Base-by-base conservation (phyloP, 2,113 vertebrate genomes). In the Osmerus mordax region DNA sequence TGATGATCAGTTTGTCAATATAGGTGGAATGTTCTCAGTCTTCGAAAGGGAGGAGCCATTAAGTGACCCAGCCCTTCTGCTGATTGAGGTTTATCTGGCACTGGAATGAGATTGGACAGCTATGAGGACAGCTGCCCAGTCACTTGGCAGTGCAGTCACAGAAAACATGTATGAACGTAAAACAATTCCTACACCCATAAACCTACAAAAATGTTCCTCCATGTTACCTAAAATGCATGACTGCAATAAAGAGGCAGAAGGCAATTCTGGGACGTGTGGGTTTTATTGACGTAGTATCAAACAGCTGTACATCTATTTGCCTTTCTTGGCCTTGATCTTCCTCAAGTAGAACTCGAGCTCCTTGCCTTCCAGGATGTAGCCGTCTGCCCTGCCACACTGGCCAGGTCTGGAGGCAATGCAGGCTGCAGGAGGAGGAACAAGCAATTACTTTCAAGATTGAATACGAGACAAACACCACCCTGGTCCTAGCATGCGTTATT, bases 251-350 rank as follows among this genome's bases (percentile, higher is more conserved):
- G 2, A 23, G 51, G 75, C 29, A 79, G 25, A 6, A 78, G 6
- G 65, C 63, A 36, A 23, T 12, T 73, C 41, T 80, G 78, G 79
- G 78, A 78, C 36, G 14, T 77, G 76, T 73, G 28, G 68, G 73
- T 87, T 92, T 93, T 92, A 90, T 93, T 90, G 86, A 71, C 62
- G 79, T 80, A 8, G 28, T 86, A 91, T 91, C 87, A 92, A 92
- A 92, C 82, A 79, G 87, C 87, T 89, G 85, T 72, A 88, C 84
- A 89, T 89, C 93, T 93, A 99, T 99, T 99, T 99, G 95, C 97
- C 97, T 93, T 98, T 99, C 85, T 98, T 97, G 88, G 97, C 97
- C 87, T 97, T 99, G 90, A 99, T 99, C 85, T 99, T 99, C 91
- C 97, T 96, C 91, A 97, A 81, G 83, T 99, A 99, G 91, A 99